A percentile compares a stretch with the other conserved stretches of the same genome.
Evolutionary conservation across 1,140 invertebrate species (phyloP).

Genomic region (Lepidostoma basale): DNA sequence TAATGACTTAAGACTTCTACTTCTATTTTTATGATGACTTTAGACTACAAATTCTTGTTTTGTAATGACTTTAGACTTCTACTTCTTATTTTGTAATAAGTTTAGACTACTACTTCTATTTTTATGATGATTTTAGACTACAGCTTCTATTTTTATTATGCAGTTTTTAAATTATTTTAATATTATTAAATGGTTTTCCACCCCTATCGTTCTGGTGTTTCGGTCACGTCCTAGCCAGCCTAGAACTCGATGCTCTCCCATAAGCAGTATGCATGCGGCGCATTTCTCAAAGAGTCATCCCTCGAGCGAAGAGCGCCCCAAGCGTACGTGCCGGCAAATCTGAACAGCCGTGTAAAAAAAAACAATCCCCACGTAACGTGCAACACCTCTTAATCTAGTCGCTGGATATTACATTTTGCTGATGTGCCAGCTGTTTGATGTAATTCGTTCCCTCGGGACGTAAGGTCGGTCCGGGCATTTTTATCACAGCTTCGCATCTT

Average conservation of each 20-base stretch:
- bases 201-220: no score
- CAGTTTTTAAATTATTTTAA: no score
- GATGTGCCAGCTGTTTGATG: background rate
- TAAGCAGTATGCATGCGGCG: no score
- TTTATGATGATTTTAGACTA: no score
- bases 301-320: background rate
- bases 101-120: no score
- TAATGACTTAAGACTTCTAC: no score
- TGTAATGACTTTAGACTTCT: no score
- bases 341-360: background rate
- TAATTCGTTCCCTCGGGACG: background rate
- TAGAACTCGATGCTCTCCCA: background rate
- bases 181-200: no score
- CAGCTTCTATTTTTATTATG: no score
- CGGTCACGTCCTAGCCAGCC: background rate
- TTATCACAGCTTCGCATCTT: background rate
- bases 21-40: no score
- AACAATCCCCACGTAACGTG: background rate
- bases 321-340: background rate
- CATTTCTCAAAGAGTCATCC: background rate
- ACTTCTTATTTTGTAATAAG: no score
- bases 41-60: no score
- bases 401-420: background rate
- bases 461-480: background rate
- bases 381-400: background rate